A percentile compares a stretch with the other conserved stretches of the same genome.
Conservation (phyloP, 2,113 vertebrate species). For the Panthera tigris region DNA sequence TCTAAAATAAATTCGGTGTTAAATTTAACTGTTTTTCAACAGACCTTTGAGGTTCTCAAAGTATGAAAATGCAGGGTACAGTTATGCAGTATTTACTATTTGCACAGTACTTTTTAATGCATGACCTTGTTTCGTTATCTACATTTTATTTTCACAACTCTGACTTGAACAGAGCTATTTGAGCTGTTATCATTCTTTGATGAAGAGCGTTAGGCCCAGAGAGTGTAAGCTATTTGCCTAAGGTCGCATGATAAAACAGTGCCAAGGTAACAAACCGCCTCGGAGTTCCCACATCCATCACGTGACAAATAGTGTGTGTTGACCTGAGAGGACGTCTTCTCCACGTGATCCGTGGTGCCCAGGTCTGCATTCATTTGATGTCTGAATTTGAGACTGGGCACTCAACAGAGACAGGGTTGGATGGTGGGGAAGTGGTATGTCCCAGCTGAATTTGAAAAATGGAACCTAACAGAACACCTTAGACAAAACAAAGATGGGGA, state of each 20-base stretch:
- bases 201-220: neutral
- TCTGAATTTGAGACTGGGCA: neutral
- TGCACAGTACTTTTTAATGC: neutral
- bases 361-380: neutral
- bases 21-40: neutral
- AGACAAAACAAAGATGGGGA: too few species aligned
- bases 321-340: neutral
- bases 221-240: neutral
- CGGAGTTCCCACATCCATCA: neutral
- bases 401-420: neutral
- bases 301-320: fast-evolving
- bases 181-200: neutral
- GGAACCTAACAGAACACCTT: neutral
- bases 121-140: neutral
- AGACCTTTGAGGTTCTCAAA: neutral
- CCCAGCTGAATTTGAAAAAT: neutral
- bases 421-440: neutral
- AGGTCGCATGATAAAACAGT: neutral
- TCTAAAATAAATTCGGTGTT: neutral
- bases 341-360: fast-evolving
- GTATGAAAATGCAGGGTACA: neutral
- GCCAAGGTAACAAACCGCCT: neutral
- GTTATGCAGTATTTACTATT: too few species aligned
- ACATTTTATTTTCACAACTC: neutral
- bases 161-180: neutral